phyloP scores from a whole-genome alignment of 2,113 vertebrate genomes.

The Callopanchax toddi region DNA sequence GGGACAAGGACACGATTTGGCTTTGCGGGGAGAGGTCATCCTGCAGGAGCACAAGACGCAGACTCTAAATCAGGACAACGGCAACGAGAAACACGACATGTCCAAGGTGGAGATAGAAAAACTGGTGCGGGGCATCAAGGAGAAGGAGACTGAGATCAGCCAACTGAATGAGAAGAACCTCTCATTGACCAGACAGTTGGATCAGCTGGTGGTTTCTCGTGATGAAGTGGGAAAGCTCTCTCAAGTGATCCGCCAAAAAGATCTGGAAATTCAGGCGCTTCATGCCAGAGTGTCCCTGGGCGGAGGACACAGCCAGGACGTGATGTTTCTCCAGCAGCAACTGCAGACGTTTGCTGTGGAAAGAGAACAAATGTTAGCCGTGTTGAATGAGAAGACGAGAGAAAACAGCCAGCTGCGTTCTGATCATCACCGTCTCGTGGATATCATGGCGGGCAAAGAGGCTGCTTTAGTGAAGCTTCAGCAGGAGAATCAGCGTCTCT shows the following conservation, averaged over 20 bases:
- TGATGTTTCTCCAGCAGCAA: constrained; percentile 91
- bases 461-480: constrained; percentile 88
- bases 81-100: constrained; percentile 94
- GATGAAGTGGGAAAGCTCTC: constrained; percentile 93
- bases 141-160: constrained; percentile 93
- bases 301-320: constrained; percentile 83
- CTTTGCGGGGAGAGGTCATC: constrained; percentile 77
- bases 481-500: constrained; percentile 90
- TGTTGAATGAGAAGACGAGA: constrained; percentile 93
- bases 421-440: constrained; percentile 92
- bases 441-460: constrained; percentile 92
- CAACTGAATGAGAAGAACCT: constrained; percentile 94
- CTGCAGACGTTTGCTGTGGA: constrained; percentile 89
- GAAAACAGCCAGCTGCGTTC: constrained; percentile 94
- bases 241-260: constrained; percentile 91
- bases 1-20: constrained; percentile 75
- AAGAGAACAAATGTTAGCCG: constrained; percentile 89
- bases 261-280: constrained; percentile 92
- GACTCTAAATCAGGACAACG: constrained; percentile 88
- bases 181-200: constrained; percentile 87
- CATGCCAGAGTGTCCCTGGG: constrained; percentile 85
- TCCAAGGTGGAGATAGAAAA: constrained; percentile 93
- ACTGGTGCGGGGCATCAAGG: constrained; percentile 91
- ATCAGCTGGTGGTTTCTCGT: constrained; percentile 86
- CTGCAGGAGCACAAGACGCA: constrained; percentile 90